Evolutionary conservation across 1,140 invertebrate species (phyloP).

Genomic region (Sitophilus oryzae): DNA sequence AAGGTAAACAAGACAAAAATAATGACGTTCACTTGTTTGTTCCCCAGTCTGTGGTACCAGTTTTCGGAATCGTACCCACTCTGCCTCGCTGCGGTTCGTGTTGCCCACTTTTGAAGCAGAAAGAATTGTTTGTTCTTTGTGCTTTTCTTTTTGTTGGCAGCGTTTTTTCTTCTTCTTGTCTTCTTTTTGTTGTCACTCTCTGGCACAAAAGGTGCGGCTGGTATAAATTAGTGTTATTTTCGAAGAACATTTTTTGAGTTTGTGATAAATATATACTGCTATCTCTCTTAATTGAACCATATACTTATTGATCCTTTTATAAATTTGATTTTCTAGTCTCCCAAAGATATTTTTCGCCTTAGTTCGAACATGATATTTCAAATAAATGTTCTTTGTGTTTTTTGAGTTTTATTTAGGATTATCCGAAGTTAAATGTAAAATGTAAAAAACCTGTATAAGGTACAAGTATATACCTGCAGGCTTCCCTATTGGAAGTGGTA

Average conservation of each 20-base stretch:
- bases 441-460: too few relatives aligned
- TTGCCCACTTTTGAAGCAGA: background rate
- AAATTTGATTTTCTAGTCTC: background rate
- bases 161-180: background rate
- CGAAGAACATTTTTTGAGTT: background rate
- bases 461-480: too few relatives aligned
- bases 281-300: background rate
- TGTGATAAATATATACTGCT: background rate
- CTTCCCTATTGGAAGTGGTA: too few relatives aligned
- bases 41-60: conserved; percentile 4
- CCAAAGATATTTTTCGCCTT: too few relatives aligned
- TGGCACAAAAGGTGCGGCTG: background rate
- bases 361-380: too few relatives aligned
- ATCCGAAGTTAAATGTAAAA: too few relatives aligned
- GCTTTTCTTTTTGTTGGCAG: background rate
- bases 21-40: conserved; percentile 6
- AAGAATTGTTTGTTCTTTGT: background rate
- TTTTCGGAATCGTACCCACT: conserved; percentile 1
- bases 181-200: background rate
- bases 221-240: background rate
- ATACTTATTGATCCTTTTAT: background rate
- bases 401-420: too few relatives aligned
- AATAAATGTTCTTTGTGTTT: too few relatives aligned
- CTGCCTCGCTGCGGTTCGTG: background rate
- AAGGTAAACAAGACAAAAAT: conserved; percentile 7